phyloP scores from a whole-genome alignment of 2,888 invertebrate genomes.

The Cephus runcator region DNA sequence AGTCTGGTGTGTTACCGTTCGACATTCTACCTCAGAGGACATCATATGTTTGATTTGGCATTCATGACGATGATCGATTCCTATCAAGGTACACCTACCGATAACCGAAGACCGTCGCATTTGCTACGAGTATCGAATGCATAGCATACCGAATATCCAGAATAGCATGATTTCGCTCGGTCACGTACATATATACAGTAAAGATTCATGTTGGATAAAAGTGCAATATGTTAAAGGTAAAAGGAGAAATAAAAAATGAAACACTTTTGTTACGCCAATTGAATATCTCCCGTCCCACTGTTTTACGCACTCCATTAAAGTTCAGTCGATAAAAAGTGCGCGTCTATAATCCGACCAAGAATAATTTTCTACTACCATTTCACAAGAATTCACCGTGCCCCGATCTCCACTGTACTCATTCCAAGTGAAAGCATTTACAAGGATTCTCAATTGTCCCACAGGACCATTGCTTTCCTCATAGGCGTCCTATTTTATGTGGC shows the following conservation, averaged over 20 bases:
- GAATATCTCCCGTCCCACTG: background rate
- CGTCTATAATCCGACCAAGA: background rate
- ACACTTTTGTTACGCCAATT: background rate
- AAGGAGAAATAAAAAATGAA: background rate
- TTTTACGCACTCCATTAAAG: background rate
- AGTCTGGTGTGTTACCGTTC: background rate
- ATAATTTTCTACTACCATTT: background rate
- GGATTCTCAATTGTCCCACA: background rate
- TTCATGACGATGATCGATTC: background rate
- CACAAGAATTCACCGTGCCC: background rate
- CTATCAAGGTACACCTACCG: background rate
- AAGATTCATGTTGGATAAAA: background rate
- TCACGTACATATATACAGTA: background rate
- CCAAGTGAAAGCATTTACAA: background rate
- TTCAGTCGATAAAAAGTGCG: background rate
- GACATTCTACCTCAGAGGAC: background rate
- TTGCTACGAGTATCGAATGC: background rate
- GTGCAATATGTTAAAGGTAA: background rate
- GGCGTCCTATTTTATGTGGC: background rate
- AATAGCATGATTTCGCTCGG: background rate
- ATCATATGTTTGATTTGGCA: background rate
- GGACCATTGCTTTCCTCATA: background rate
- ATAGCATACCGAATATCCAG: background rate
- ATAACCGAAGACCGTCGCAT: background rate
- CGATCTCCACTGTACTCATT: background rate